Conservation (phyloP, 2,797 vertebrate species). For the Xiphophorus birchmanni region DNA sequence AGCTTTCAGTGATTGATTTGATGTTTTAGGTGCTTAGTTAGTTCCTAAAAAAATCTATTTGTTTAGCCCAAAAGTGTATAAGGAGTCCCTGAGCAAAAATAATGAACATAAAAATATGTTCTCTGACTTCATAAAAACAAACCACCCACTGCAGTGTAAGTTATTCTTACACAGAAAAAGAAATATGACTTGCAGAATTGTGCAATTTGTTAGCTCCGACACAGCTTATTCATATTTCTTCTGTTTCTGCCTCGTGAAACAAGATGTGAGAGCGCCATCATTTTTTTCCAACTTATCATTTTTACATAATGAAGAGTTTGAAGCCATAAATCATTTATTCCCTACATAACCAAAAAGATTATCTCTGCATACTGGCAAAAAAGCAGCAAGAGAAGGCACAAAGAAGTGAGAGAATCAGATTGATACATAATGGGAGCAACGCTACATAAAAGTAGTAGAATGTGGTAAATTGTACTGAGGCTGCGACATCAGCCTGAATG, state of each 20-base stretch:
- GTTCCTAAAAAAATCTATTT: background rate
- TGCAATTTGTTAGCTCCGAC: background rate
- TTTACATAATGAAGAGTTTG: conserved; percentile 2
- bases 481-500: background rate
- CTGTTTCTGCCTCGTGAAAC: background rate
- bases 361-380: background rate
- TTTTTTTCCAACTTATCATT: background rate
- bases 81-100: background rate
- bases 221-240: background rate
- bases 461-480: background rate
- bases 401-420: background rate
- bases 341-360: conserved; percentile 3
- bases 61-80: background rate
- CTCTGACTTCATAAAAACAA: background rate
- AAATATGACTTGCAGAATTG: conserved; percentile 3
- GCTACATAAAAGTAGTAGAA: background rate
- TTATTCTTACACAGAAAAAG: background rate
- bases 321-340: background rate
- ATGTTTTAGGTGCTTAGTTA: background rate
- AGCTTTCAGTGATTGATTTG: background rate
- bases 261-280: background rate
- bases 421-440: background rate
- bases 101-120: background rate
- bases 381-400: background rate
- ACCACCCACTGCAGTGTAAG: background rate